phyloP scores from a whole-genome alignment of 2,888 invertebrate genomes.

The Clusia tigrina region DNA sequence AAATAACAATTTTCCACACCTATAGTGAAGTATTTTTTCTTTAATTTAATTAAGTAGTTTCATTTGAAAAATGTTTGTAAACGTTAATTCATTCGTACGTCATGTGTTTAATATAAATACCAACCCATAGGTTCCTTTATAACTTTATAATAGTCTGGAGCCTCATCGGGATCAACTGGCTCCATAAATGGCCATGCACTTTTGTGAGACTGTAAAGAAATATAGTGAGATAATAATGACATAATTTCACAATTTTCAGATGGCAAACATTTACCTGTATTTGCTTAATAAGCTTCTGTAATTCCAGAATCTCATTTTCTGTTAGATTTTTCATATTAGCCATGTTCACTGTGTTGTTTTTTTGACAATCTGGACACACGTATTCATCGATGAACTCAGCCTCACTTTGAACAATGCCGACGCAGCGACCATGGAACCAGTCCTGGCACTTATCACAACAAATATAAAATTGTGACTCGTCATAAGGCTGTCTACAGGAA shows the following conservation, averaged over 20 bases:
- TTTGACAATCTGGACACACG: conserved; percentile 94
- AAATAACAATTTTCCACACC: too few species aligned
- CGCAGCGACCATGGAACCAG: conserved; percentile 99
- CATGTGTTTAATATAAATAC: conserved; percentile 59
- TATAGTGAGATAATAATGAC: background rate
- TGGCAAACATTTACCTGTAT: conserved; percentile 71
- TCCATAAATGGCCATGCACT: conserved; percentile 98
- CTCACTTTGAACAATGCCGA: conserved; percentile 92
- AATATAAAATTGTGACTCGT: conserved; percentile 98
- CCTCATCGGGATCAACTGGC: conserved; percentile 94
- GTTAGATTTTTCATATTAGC: conserved; percentile 89
- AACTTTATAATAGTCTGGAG: conserved; percentile 95
- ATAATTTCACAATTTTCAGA: background rate
- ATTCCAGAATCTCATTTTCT: conserved; percentile 80
- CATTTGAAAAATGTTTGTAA: too few species aligned
- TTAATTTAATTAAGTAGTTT: too few species aligned
- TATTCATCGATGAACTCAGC: conserved; percentile 96
- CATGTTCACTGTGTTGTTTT: conserved; percentile 86
- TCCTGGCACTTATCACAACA: conserved; percentile 99
- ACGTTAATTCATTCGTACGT: background rate
- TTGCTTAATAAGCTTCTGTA: conserved; percentile 87
- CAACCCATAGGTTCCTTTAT: conserved; percentile 96
- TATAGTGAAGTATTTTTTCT: too few species aligned
- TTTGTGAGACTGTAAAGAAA: conserved; percentile 78
- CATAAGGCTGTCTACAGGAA: conserved; percentile 94